A percentile compares a stretch with the other conserved stretches of the same genome.
phyloP scores from a whole-genome alignment of 1,140 invertebrate species.

The Lordiphosa mommai region DNA sequence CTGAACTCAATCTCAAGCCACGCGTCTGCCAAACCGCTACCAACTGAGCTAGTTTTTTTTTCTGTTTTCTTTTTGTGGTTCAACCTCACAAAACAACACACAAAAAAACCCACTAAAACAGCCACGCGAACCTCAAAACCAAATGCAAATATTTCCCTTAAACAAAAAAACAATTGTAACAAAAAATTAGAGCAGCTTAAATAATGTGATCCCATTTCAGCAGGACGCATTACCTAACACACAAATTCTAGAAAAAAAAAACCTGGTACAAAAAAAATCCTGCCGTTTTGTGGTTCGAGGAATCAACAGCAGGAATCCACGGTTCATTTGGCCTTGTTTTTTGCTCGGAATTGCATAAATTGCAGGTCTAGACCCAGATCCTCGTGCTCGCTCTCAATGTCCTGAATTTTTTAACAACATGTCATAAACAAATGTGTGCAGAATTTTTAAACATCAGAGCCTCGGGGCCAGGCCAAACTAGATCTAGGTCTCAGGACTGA shows the following conservation, averaged over 20 bases:
- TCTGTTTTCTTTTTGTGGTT: constrained; percentile 31
- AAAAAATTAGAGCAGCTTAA: constrained; percentile 48
- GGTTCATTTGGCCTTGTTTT: constrained; percentile 43
- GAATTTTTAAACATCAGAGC: constrained; percentile 28
- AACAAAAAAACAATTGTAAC: constrained; percentile 47
- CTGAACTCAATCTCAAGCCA: constrained; percentile 5
- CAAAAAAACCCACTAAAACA: background rate
- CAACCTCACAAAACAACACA: constrained; percentile 24
- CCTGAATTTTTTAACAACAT: constrained; percentile 67
- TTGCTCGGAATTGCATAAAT: constrained; percentile 54
- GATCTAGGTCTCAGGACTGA: constrained; percentile 24
- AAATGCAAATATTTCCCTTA: constrained; percentile 25
- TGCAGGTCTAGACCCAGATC: background rate
- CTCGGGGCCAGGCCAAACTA: constrained; percentile 15
- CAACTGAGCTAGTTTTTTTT: constrained; percentile 43
- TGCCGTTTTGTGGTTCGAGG: constrained; percentile 13
- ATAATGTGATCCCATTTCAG: constrained; percentile 16
- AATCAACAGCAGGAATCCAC: constrained; percentile 30
- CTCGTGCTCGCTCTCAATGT: constrained; percentile 45
- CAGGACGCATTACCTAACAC: background rate
- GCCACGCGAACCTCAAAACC: constrained; percentile 18
- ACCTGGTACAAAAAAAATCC: constrained; percentile 17
- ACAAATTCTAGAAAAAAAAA: constrained; percentile 30
- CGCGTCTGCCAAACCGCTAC: constrained; percentile 17
- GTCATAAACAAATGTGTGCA: constrained; percentile 51